These are phyloP conservation scores for Drosophila dives DNA, from an alignment of 2,888 invertebrate species.

Conservation along the genomic window DNA sequence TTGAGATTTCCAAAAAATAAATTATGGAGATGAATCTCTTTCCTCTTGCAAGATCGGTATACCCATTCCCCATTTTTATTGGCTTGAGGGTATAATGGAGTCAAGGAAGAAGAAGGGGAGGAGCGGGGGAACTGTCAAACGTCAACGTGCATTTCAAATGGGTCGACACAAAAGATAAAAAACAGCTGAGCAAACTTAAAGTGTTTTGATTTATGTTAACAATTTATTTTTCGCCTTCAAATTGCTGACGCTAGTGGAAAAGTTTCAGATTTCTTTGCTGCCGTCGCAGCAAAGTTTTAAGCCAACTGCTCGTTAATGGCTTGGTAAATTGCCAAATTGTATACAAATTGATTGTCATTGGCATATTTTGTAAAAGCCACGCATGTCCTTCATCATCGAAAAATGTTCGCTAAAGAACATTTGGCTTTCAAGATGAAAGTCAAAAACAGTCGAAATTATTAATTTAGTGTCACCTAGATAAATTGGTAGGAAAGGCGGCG, in stretches of 20 bases:
- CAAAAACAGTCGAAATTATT: background rate
- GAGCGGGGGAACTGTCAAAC: constrained; percentile 7
- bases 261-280: constrained; percentile 11
- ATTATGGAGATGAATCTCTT: background rate
- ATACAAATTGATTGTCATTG: constrained; percentile 46
- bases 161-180: constrained; percentile 54
- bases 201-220: constrained; percentile 68
- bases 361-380: background rate
- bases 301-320: constrained; percentile 42
- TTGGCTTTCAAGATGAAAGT: background rate
- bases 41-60: background rate
- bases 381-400: background rate
- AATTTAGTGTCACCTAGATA: background rate
- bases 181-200: constrained; percentile 41
- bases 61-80: background rate
- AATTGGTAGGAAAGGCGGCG: background rate
- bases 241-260: constrained; percentile 38
- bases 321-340: constrained; percentile 40
- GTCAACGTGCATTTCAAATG: constrained; percentile 72
- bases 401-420: background rate
- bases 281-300: constrained; percentile 18
- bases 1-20: background rate
- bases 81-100: background rate
- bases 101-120: background rate
- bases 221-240: constrained; percentile 44